Conservation (phyloP, 2,113 vertebrate genomes). For the Recurvirostra avosetta region DNA sequence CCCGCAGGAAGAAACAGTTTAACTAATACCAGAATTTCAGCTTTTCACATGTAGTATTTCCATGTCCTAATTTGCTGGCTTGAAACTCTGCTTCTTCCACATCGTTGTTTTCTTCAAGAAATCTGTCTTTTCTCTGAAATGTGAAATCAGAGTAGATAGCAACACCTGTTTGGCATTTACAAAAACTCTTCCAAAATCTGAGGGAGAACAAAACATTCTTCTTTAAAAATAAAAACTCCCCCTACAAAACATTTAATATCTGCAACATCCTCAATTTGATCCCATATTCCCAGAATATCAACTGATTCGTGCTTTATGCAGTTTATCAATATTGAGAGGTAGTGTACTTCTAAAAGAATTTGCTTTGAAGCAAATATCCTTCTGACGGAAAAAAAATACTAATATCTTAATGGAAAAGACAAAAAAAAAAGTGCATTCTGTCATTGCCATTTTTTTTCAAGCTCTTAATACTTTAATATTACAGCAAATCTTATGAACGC, state of each 20-base stretch:
- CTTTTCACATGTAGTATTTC: not conserved
- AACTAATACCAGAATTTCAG: not conserved
- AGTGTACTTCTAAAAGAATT: not conserved
- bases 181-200: not conserved
- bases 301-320: not conserved
- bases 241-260: not conserved
- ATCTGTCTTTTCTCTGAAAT: not conserved
- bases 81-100: not conserved
- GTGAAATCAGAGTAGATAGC: not conserved
- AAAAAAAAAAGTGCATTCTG: not conserved
- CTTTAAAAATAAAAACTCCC: not conserved
- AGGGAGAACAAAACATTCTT: not conserved
- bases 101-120: not conserved
- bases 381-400: not conserved
- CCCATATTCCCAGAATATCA: not conserved
- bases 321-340: not conserved
- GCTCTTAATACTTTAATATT: not conserved
- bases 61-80: not conserved
- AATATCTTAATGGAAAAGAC: not conserved
- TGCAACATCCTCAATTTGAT: not conserved
- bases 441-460: not conserved
- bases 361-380: not conserved
- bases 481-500: not conserved
- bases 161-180: not conserved
- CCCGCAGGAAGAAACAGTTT: not conserved